These are phyloP conservation scores for Prionailurus viverrinus DNA, from an alignment of 2,113 vertebrate genomes.

Conservation along the genomic window DNA sequence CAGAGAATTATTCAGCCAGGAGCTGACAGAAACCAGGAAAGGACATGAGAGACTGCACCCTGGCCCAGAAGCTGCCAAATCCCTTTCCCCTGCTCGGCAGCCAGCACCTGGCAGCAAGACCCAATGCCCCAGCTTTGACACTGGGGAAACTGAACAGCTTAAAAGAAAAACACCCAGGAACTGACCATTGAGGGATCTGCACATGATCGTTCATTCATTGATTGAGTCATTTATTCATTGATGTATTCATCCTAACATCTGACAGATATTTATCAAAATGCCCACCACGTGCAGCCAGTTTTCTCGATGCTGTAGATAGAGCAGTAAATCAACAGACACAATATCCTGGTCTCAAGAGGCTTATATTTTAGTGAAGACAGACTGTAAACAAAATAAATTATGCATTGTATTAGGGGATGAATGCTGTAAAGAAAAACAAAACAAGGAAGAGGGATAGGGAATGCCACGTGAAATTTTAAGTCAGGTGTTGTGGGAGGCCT, in stretches of 20 bases:
- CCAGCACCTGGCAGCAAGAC: neutral
- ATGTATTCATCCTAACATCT: neutral
- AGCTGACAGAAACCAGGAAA: neutral
- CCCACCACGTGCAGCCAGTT: neutral
- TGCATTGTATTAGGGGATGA: neutral
- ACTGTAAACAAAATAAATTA: neutral
- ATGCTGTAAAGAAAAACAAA: neutral
- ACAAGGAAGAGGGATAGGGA: neutral
- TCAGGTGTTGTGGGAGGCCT: neutral
- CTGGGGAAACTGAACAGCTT: neutral
- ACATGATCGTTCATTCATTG: neutral
- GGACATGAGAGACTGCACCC: neutral
- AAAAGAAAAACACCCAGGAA: neutral
- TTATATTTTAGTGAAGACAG: neutral
- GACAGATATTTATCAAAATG: neutral
- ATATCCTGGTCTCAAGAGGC: neutral
- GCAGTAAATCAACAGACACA: neutral
- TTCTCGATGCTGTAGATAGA: neutral
- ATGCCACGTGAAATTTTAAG: neutral
- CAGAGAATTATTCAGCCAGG: neutral
- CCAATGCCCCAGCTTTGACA: neutral
- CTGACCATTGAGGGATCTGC: neutral
- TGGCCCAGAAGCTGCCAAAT: neutral
- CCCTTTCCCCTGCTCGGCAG: slow-evolving; percentile 21
- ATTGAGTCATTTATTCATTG: neutral